These are phyloP conservation scores for Micromussa lordhowensis DNA, from an alignment of 92 coral and sea anemone species.

Conservation along the genomic window DNA sequence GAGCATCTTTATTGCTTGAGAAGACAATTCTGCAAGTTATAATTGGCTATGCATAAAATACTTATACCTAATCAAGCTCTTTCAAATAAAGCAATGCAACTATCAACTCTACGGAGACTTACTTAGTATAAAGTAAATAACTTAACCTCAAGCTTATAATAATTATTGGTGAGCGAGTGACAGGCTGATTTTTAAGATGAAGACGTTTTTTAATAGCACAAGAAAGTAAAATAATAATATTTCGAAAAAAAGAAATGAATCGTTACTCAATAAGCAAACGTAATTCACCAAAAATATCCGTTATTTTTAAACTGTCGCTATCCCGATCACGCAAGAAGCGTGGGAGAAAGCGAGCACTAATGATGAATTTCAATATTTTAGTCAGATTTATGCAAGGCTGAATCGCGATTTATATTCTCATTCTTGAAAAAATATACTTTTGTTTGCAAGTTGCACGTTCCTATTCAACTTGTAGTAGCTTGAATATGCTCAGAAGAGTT, in stretches of 20 bases:
- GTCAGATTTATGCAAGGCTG: not conserved
- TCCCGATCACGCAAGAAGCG: slow-evolving; percentile 13
- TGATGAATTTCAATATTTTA: not conserved
- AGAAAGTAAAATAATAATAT: not conserved
- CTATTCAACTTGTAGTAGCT: not conserved
- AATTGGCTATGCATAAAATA: not conserved
- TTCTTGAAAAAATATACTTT: not conserved
- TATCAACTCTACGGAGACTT: not conserved
- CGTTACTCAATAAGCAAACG: not conserved
- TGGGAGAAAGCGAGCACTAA: not conserved
- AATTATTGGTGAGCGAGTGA: not conserved
- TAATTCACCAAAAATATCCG: not conserved
- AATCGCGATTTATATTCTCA: slow-evolving; percentile 23
- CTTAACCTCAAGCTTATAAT: not conserved
- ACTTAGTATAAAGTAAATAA: not conserved
- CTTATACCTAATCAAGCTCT: not conserved
- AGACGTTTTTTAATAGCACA: not conserved
- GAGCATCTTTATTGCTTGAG: not conserved
- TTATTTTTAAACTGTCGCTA: slow-evolving; percentile 25
- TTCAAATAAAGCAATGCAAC: not conserved
- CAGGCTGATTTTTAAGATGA: not conserved
- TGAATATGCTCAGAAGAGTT: not conserved
- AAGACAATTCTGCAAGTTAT: not conserved
- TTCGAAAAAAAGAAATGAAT: not conserved
- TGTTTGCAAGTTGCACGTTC: not conserved